Evolutionary conservation across 2,888 invertebrate genomes (phyloP).

Genomic region (Microctonus aethiopoides): DNA sequence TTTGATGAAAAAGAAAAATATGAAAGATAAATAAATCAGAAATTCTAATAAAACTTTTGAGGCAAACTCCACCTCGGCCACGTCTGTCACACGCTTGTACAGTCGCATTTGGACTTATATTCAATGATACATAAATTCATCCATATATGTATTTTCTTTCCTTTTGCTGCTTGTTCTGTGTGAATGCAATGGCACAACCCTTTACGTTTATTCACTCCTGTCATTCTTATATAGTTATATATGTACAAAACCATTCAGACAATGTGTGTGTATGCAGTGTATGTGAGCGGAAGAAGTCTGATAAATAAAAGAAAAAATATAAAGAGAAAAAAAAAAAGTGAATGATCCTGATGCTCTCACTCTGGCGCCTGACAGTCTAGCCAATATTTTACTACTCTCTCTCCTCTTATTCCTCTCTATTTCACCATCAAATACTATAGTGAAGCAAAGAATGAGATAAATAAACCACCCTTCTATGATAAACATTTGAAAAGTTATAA

Average conservation of each 20-base stretch:
- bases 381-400: slow-evolving; percentile 58
- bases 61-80: background rate
- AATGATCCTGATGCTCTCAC: slow-evolving; percentile 26
- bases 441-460: background rate
- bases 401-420: slow-evolving; percentile 23
- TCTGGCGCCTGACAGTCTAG: slow-evolving; percentile 59
- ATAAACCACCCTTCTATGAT: background rate
- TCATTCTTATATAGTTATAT: slow-evolving; percentile 8
- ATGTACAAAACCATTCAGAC: background rate
- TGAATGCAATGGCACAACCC: background rate
- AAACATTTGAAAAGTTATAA: background rate
- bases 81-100: background rate
- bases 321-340: slow-evolving; percentile 14
- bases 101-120: background rate
- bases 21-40: background rate
- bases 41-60: background rate
- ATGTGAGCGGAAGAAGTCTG: slow-evolving; percentile 3
- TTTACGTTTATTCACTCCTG: background rate
- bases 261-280: no score
- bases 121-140: background rate
- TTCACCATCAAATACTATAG: background rate
- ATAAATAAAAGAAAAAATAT: slow-evolving; percentile 1
- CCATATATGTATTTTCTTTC: background rate
- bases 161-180: background rate
- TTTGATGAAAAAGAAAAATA: no score